Percentiles rank a stretch among this genome's conserved stretches.
Evolutionary conservation across 2,888 invertebrate genomes (phyloP).

Genomic region (Oxystoma pomonae): DNA sequence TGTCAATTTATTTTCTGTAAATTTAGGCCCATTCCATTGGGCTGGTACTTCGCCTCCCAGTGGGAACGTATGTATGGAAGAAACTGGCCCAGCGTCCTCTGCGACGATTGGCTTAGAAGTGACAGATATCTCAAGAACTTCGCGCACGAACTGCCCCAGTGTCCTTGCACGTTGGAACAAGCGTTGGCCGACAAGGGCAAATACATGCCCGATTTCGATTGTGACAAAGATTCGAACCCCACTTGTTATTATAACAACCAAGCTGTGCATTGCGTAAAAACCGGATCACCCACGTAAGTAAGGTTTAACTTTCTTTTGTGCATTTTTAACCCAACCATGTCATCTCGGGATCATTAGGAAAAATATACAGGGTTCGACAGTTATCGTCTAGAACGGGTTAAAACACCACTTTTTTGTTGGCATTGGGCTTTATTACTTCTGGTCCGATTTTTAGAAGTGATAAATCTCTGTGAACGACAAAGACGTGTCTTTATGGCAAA

Average conservation of each 20-base stretch:
- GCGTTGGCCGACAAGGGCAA: constrained; percentile 89
- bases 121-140: constrained; percentile 82
- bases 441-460: too few relatives aligned
- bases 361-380: too few relatives aligned
- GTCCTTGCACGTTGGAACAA: constrained; percentile 90
- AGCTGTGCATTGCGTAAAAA: constrained; percentile 88
- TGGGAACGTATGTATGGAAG: constrained; percentile 79
- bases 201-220: constrained; percentile 84
- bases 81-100: constrained; percentile 79
- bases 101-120: constrained; percentile 86
- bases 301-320: too few relatives aligned
- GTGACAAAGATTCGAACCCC: constrained; percentile 88
- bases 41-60: constrained; percentile 88
- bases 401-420: too few relatives aligned
- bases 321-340: too few relatives aligned
- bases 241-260: constrained; percentile 85
- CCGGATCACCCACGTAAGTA: constrained; percentile 83
- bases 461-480: too few relatives aligned
- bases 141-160: constrained; percentile 76
- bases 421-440: too few relatives aligned
- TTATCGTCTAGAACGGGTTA: too few relatives aligned
- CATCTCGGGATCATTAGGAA: too few relatives aligned
- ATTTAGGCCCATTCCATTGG: constrained; percentile 75
- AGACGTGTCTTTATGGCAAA: too few relatives aligned
- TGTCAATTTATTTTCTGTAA: background rate